Conservation (phyloP, 2,113 vertebrate species). For the Brachyhypopomus gauderio region DNA sequence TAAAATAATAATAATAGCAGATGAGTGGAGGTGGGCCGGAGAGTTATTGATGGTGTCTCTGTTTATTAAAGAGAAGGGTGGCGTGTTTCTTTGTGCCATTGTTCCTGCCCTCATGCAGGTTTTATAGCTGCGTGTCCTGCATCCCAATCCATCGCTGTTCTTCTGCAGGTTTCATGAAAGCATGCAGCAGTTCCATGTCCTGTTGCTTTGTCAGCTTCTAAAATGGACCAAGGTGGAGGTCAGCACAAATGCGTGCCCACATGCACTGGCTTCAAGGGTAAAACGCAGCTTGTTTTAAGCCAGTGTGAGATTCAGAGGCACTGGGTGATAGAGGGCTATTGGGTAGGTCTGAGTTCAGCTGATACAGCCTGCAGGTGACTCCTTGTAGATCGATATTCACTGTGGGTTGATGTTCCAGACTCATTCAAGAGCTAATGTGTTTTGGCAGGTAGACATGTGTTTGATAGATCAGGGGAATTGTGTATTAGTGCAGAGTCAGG, state of each 20-base stretch:
- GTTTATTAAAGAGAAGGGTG: conserved; percentile 16
- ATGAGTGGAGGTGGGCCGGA: neutral
- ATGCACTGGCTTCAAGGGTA: neutral
- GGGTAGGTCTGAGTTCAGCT: neutral
- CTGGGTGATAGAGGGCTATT: neutral
- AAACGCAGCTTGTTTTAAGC: neutral
- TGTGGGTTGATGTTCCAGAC: neutral
- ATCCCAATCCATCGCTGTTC: conserved; percentile 14
- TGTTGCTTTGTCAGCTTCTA: conserved; percentile 28
- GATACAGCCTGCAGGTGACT: neutral
- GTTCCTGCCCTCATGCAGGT: conserved; percentile 19
- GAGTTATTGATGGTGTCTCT: conserved; percentile 5
- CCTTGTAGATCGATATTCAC: neutral
- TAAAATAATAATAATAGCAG: neutral
- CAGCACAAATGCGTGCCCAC: neutral
- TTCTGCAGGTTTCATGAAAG: neutral
- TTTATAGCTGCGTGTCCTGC: conserved; percentile 33
- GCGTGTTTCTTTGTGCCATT: neutral
- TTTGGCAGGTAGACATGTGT: conserved; percentile 21
- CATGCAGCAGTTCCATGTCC: neutral
- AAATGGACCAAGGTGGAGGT: conserved; percentile 18
- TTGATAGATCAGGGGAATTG: conserved; percentile 31
- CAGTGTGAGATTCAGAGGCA: neutral
- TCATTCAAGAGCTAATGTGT: conserved; percentile 1
- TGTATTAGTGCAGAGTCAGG: conserved; percentile 33